Percentiles rank a stretch among this genome's conserved stretches.
These are phyloP conservation scores for Leuciscus waleckii DNA, from an alignment of 2,797 vertebrate genomes.

Conservation along the genomic window DNA sequence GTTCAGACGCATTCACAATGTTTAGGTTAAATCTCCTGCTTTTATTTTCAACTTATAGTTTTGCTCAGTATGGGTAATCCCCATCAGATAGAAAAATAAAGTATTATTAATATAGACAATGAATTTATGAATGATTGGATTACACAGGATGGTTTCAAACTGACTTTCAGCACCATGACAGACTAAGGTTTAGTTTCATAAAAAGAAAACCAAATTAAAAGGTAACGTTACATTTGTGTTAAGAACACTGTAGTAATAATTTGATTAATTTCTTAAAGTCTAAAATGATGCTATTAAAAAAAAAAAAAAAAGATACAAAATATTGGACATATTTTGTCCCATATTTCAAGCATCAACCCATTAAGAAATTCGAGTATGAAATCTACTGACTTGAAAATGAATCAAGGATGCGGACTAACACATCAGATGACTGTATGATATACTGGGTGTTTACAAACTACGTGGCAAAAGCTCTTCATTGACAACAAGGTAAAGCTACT, in stretches of 20 bases:
- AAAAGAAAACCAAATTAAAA: background rate
- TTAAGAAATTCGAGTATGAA: background rate
- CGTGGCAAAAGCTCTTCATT: slow-evolving; percentile 31
- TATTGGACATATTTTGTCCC: background rate
- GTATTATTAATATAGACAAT: background rate
- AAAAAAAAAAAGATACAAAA: background rate
- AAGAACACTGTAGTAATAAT: background rate
- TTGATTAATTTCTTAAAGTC: background rate
- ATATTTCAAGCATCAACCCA: background rate
- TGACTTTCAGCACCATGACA: background rate
- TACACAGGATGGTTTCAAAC: background rate
- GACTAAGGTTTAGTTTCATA: background rate
- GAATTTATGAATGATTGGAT: background rate
- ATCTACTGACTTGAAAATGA: background rate
- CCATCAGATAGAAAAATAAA: background rate
- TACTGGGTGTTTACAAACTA: slow-evolving; percentile 33
- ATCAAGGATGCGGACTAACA: background rate
- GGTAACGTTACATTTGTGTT: too few species aligned
- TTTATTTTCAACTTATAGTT: background rate
- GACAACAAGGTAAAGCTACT: background rate
- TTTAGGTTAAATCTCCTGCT: background rate
- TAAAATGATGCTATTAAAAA: too few species aligned
- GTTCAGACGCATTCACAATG: background rate
- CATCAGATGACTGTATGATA: background rate
- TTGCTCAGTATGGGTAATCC: background rate